Evolutionary conservation across 2,888 invertebrate genomes (phyloP).

Genomic region (Toxonevra muliebris): DNA sequence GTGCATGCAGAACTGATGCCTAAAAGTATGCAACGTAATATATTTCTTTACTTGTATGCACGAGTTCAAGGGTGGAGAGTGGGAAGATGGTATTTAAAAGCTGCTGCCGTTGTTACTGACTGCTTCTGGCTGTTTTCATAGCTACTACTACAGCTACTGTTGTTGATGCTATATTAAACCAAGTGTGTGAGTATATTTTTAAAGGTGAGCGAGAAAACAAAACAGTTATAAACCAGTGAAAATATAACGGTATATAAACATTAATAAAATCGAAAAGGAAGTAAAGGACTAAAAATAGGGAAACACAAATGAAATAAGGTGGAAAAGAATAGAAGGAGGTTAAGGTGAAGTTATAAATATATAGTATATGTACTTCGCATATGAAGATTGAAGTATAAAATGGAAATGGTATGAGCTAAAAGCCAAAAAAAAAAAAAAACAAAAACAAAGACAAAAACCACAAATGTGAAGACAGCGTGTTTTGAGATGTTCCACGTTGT

Average conservation of each 20-base stretch:
- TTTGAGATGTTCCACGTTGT: too few relatives aligned
- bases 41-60: constrained; percentile 8
- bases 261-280: constrained; percentile 23
- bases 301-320: neutral
- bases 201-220: constrained; percentile 8
- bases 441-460: too few relatives aligned
- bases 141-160: neutral
- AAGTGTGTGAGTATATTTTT: too few relatives aligned
- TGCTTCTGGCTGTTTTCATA: constrained; percentile 23
- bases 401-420: too few relatives aligned
- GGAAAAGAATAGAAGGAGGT: neutral
- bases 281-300: neutral
- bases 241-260: constrained; percentile 21
- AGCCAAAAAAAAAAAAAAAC: too few relatives aligned
- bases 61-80: too few relatives aligned
- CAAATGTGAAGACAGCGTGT: too few relatives aligned
- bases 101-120: constrained; percentile 42
- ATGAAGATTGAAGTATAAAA: too few relatives aligned
- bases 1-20: neutral
- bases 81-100: neutral
- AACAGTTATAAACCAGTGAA: constrained; percentile 3
- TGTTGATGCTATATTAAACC: too few relatives aligned
- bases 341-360: neutral
- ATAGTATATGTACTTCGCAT: too few relatives aligned
- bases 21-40: constrained; percentile 24